Conservation (phyloP, 2,113 vertebrate species). For the Bolborhynchus lineola region DNA sequence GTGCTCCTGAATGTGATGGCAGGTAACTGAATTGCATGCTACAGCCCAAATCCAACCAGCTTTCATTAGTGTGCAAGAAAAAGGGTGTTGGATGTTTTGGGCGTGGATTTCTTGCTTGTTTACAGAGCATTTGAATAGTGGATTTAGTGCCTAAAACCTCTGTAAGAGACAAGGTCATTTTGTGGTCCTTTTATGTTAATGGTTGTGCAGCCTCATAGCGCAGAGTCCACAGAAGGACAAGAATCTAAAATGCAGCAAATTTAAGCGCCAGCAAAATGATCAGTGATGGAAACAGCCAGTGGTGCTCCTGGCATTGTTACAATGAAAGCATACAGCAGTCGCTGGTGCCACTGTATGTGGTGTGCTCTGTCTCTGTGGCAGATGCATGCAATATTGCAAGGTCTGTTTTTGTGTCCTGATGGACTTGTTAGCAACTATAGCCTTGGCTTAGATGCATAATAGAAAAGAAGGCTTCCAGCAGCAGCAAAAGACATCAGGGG, state of each 20-base stretch:
- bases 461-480: not conserved
- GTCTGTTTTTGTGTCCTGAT: not conserved
- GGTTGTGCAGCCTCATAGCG: not conserved
- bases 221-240: not conserved
- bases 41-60: not conserved
- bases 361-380: not conserved
- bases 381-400: not conserved
- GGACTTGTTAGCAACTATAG: not conserved
- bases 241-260: not conserved
- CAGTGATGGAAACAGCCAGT: not conserved
- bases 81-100: rapidly evolving
- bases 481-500: rapidly evolving
- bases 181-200: rapidly evolving
- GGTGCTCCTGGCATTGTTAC: not conserved
- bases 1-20: not conserved
- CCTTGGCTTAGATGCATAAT: not conserved
- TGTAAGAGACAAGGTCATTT: not conserved
- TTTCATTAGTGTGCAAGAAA: not conserved
- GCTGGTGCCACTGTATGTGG: not conserved
- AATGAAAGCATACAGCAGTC: not conserved
- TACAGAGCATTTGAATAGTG: rapidly evolving
- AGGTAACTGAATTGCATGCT: not conserved
- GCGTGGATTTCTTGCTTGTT: not conserved
- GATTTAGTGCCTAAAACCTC: not conserved
- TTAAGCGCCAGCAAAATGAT: not conserved